Evolutionary conservation across 2,113 vertebrate species (phyloP).

Genomic region (Anguilla rostrata): DNA sequence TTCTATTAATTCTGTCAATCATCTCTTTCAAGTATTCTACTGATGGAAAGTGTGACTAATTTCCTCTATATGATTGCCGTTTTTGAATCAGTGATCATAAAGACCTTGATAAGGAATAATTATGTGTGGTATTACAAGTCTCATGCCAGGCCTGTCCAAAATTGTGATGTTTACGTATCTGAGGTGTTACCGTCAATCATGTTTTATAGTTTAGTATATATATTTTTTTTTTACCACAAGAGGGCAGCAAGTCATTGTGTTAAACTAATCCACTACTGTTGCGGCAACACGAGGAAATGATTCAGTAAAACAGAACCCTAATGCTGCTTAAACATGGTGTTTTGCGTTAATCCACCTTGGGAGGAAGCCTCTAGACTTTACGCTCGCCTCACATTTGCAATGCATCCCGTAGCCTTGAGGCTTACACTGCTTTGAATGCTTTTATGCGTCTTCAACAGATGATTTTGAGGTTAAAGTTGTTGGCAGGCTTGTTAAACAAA

Average conservation of each 20-base stretch:
- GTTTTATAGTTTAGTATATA: background rate
- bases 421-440: conserved; percentile 6
- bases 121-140: too few relatives aligned
- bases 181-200: background rate
- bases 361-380: conserved; percentile 37
- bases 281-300: background rate
- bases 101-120: too few relatives aligned
- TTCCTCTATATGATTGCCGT: too few relatives aligned
- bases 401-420: background rate
- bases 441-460: conserved; percentile 33
- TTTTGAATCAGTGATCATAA: too few relatives aligned
- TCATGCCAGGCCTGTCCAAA: too few relatives aligned
- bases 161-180: background rate
- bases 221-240: background rate
- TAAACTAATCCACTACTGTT: background rate
- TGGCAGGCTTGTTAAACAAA: conserved; percentile 22
- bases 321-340: background rate
- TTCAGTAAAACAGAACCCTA: background rate
- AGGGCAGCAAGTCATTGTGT: conserved; percentile 2
- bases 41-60: too few relatives aligned
- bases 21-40: too few relatives aligned
- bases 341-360: background rate
- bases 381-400: background rate
- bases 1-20: too few relatives aligned
- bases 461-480: conserved; percentile 33